Evolutionary conservation across 2,113 vertebrate species (phyloP).

Genomic region (Alligator mississippiensis): DNA sequence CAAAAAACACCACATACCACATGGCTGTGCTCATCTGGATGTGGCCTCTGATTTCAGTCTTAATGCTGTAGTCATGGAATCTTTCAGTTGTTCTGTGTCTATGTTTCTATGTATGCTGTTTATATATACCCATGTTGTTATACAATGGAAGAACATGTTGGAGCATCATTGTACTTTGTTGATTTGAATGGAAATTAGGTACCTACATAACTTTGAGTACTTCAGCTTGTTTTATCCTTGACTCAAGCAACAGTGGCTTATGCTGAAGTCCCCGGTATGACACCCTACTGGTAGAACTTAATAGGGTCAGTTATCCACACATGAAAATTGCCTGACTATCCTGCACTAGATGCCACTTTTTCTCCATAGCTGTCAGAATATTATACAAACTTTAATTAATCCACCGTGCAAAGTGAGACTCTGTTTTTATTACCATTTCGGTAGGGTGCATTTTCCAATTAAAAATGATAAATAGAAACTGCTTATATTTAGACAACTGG

Average conservation of each 20-base stretch:
- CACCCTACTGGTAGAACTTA: background rate
- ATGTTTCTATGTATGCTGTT: background rate
- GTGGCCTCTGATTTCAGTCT: too few species aligned
- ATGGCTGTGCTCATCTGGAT: too few species aligned
- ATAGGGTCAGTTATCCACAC: conserved; percentile 25
- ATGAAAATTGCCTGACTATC: background rate
- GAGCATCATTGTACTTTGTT: background rate
- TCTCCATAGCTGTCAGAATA: background rate
- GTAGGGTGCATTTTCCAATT: background rate
- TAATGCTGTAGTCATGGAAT: background rate
- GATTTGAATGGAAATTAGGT: background rate
- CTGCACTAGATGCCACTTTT: background rate
- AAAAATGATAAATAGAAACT: background rate
- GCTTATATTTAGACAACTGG: background rate
- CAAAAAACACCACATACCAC: too few species aligned
- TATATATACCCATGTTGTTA: background rate
- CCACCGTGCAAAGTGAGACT: background rate
- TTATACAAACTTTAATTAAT: background rate
- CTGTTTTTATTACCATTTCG: background rate
- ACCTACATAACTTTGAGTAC: background rate
- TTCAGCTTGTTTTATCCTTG: conserved; percentile 1
- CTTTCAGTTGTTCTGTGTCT: background rate
- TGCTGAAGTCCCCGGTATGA: background rate
- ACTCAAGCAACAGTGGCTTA: background rate
- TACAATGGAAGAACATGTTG: background rate